Evolutionary conservation across 2,888 invertebrate genomes (phyloP).

Genomic region (Aethes cnicana): DNA sequence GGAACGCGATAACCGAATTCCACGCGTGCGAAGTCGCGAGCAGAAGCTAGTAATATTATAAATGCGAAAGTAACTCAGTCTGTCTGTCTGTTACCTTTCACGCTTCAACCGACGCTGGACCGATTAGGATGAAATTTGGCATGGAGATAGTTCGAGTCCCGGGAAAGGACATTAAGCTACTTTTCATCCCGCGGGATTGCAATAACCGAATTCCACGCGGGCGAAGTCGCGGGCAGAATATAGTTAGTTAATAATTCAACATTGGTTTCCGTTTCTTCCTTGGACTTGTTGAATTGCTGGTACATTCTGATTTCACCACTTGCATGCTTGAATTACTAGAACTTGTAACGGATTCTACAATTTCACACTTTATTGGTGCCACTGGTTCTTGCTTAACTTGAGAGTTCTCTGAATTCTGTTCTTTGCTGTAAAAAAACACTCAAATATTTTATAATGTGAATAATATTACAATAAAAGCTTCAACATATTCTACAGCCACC

Average conservation of each 20-base stretch:
- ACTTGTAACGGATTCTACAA: background rate
- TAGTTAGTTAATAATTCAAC: constrained; percentile 36
- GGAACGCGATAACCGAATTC: no score
- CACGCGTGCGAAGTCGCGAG: no score
- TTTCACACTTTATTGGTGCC: constrained; percentile 8
- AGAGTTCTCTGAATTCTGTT: background rate
- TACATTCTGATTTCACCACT: constrained; percentile 7
- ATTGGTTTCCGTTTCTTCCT: constrained; percentile 36
- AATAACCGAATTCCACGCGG: no score
- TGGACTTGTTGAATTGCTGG: constrained; percentile 15
- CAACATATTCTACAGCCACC: constrained; percentile 2
- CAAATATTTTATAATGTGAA: background rate
- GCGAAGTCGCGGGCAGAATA: no score
- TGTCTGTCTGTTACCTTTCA: no score
- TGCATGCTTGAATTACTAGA: background rate
- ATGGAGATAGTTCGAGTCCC: no score
- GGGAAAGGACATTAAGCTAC: no score
- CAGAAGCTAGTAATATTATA: no score
- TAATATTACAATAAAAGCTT: background rate
- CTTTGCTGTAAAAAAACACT: constrained; percentile 5
- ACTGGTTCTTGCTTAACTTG: constrained; percentile 15
- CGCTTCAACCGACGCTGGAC: no score
- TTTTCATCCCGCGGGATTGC: no score
- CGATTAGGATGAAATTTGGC: no score
- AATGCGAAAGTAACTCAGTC: no score